Percentiles rank a stretch among this genome's conserved stretches.
Evolutionary conservation across 2,113 vertebrate genomes (phyloP).

Genomic region (Uropsilus gracilis): DNA sequence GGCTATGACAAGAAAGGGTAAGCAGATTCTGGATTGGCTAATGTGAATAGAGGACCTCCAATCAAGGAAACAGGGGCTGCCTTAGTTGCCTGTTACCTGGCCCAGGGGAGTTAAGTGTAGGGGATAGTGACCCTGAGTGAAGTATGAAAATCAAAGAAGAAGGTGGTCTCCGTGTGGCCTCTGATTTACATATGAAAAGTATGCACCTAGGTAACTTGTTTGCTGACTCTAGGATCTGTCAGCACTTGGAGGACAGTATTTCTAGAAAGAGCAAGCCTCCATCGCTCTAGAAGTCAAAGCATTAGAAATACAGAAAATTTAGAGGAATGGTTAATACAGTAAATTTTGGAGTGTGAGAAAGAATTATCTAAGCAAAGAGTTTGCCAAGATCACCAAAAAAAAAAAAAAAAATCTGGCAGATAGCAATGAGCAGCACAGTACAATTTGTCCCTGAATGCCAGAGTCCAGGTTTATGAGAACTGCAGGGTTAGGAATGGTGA

Average conservation of each 20-base stretch:
- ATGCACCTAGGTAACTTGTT: fast-evolving
- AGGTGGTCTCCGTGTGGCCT: background rate
- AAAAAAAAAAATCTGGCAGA: background rate
- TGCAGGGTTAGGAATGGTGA: background rate
- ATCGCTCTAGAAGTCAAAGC: background rate
- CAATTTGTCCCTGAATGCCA: fast-evolving
- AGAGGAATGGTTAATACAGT: background rate
- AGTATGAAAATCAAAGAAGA: no score
- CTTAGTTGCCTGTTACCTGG: no score
- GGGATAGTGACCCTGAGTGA: no score
- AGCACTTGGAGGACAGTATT: fast-evolving
- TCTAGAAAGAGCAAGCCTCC: background rate
- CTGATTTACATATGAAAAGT: background rate
- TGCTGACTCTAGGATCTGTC: background rate
- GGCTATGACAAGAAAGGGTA: background rate
- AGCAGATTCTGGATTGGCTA: background rate
- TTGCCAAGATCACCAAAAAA: background rate
- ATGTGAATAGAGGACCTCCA: background rate
- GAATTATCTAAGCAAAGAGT: background rate
- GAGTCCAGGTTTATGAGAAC: background rate
- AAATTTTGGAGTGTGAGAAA: background rate
- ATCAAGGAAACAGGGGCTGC: background rate
- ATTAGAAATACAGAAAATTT: background rate
- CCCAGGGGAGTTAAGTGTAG: background rate
- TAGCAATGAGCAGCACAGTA: fast-evolving